These are phyloP conservation scores for Dicrostonyx torquatus DNA, from an alignment of 2,797 vertebrate genomes.

Conservation along the genomic window DNA sequence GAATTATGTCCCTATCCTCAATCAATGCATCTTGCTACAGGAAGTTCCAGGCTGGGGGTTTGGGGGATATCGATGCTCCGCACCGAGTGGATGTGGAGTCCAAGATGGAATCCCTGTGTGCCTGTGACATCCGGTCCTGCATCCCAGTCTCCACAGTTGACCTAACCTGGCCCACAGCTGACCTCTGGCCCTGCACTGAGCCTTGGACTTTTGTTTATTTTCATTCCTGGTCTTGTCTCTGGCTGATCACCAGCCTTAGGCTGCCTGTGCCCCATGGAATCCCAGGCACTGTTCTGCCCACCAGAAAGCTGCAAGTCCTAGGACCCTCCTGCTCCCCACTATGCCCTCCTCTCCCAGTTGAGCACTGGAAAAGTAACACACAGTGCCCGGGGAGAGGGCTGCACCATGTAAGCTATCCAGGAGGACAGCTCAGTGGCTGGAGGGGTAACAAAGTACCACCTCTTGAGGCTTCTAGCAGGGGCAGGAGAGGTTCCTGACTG, in stretches of 20 bases:
- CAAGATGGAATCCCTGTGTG: not conserved
- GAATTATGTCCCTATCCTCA: not conserved
- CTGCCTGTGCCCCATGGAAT: not conserved
- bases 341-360: not conserved
- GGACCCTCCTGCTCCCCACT: not conserved
- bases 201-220: not conserved
- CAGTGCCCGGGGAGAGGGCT: not conserved
- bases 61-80: not conserved
- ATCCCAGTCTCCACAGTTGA: not conserved
- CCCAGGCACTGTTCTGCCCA: not conserved
- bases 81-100: not conserved
- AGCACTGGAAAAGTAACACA: not conserved
- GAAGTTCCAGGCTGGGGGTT: not conserved
- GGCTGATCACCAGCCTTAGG: not conserved
- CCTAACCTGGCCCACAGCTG: not conserved
- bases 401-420: not conserved
- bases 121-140: not conserved
- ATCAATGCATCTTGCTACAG: not conserved
- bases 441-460: not conserved
- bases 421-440: not conserved
- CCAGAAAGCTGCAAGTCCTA: too few species aligned
- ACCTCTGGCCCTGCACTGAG: not conserved
- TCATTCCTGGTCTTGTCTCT: not conserved
- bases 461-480: not conserved
- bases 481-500: not conserved